phyloP scores from a whole-genome alignment of 2,888 invertebrate species.

The Apodemia zela region DNA sequence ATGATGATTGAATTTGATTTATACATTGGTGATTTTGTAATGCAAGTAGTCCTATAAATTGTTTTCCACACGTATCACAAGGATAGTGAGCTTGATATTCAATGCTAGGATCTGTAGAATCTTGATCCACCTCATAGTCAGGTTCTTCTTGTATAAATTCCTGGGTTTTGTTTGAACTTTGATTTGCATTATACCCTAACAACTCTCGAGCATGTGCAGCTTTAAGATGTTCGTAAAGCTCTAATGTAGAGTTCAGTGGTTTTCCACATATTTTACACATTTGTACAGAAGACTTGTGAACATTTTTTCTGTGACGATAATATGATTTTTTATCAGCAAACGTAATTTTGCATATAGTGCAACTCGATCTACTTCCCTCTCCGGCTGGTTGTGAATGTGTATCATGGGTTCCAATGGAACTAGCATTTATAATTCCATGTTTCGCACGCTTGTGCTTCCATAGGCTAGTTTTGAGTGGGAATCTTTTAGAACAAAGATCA shows the following conservation, averaged over 20 bases:
- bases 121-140: constrained; percentile 64
- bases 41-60: constrained; percentile 74
- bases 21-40: constrained; percentile 79
- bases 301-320: constrained; percentile 80
- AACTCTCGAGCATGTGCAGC: constrained; percentile 79
- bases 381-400: constrained; percentile 40
- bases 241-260: constrained; percentile 81
- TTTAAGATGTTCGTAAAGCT: constrained; percentile 82
- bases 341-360: constrained; percentile 81
- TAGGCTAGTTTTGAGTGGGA: constrained; percentile 68
- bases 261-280: constrained; percentile 84
- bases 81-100: constrained; percentile 76
- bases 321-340: constrained; percentile 82
- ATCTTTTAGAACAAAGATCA: constrained; percentile 69
- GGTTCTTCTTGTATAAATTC: constrained; percentile 53
- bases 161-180: constrained; percentile 58
- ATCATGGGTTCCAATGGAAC: constrained; percentile 43
- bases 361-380: constrained; percentile 67
- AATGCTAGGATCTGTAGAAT: constrained; percentile 56
- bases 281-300: constrained; percentile 74
- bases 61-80: constrained; percentile 78
- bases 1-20: constrained; percentile 53
- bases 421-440: constrained; percentile 65
- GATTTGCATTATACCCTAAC: constrained; percentile 67
- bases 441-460: constrained; percentile 77